phyloP scores from a whole-genome alignment of 2,113 vertebrate genomes.

The Melospiza georgiana region DNA sequence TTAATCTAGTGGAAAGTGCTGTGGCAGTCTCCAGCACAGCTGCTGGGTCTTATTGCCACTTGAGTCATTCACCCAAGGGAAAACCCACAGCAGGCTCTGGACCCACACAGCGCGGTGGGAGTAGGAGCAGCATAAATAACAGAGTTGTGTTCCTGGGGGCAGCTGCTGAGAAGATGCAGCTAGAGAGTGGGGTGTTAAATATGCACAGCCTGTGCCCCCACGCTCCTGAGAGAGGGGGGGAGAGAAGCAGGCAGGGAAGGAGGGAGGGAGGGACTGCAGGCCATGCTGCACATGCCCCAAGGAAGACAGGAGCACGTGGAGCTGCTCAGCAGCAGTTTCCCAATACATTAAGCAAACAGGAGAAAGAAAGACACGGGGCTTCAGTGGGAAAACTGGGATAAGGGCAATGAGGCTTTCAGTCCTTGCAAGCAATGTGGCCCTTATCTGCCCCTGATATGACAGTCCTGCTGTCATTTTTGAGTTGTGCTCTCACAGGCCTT shows the following conservation, averaged over 20 bases:
- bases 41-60: not conserved
- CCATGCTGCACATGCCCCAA: not conserved
- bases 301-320: not conserved
- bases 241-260: not conserved
- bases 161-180: not conserved
- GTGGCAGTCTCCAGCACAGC: not conserved
- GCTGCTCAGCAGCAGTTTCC: not conserved
- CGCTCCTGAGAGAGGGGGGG: not conserved
- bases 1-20: not conserved
- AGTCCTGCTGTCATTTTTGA: not conserved
- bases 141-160: not conserved
- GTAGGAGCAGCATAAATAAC: not conserved
- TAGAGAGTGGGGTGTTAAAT: not conserved
- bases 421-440: not conserved
- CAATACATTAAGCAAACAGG: not conserved
- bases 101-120: fast-evolving
- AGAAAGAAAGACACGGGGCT: not conserved
- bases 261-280: not conserved
- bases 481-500: not conserved
- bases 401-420: not conserved
- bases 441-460: fast-evolving
- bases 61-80: not conserved
- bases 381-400: not conserved
- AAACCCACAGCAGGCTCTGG: not conserved
- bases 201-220: not conserved